Evolutionary conservation across 2,888 invertebrate genomes (phyloP).

Genomic region (Belgica antarctica): DNA sequence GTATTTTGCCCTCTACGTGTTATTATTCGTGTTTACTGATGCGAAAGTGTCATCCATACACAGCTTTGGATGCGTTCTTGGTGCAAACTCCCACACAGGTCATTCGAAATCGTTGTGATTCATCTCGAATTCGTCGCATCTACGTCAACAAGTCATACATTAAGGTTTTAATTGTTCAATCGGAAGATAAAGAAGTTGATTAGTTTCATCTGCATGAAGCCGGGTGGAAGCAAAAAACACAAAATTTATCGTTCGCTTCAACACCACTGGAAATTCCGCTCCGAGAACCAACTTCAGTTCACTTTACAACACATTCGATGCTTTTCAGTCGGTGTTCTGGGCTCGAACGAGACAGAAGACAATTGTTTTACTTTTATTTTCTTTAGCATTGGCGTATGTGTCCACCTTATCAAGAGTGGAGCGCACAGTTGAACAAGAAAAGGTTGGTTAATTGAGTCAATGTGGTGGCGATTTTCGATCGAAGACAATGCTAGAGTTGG

Average conservation of each 20-base stretch:
- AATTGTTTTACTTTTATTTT: neutral
- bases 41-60: too few species aligned
- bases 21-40: too few species aligned
- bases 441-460: neutral
- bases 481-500: neutral
- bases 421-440: neutral
- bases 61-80: too few species aligned
- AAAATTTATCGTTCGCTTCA: neutral
- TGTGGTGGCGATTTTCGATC: neutral
- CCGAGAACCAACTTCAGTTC: neutral
- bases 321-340: conserved; percentile 19
- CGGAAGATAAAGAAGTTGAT: neutral
- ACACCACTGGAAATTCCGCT: neutral
- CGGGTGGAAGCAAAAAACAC: neutral
- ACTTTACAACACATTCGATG: neutral
- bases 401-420: conserved; percentile 23
- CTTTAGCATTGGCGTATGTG: neutral
- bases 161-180: neutral
- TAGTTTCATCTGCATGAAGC: too few species aligned
- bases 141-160: too few species aligned
- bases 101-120: too few species aligned
- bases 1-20: too few species aligned
- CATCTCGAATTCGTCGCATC: too few species aligned
- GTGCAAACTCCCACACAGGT: too few species aligned
- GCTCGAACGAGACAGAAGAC: neutral